Evolutionary conservation across 2,888 invertebrate species (phyloP).

Genomic region (Drosophila nr. perissopoda): DNA sequence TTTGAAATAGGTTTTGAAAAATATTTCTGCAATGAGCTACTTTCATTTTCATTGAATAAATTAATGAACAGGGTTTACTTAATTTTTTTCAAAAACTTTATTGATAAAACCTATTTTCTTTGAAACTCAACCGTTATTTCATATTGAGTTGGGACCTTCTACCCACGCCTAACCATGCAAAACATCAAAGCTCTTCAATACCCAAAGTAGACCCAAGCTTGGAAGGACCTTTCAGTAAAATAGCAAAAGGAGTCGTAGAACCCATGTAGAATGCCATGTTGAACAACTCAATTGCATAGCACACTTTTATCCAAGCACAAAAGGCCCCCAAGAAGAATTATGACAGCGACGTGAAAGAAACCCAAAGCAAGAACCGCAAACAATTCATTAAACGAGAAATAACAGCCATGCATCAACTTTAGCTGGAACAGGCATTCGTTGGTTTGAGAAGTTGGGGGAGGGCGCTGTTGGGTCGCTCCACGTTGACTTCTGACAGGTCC

Average conservation of each 20-base stretch:
- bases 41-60: background rate
- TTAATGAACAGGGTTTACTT: background rate
- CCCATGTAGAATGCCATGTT: slow-evolving; percentile 74
- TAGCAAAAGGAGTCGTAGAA: slow-evolving; percentile 10
- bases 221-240: slow-evolving; percentile 8
- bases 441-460: background rate
- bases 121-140: background rate
- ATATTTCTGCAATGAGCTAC: background rate
- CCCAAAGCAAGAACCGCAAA: slow-evolving; percentile 68
- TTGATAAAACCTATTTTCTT: background rate
- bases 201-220: slow-evolving; percentile 17
- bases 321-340: slow-evolving; percentile 54
- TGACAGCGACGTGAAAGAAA: slow-evolving; percentile 37
- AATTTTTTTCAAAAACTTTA: background rate
- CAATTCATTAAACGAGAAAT: slow-evolving; percentile 80
- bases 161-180: slow-evolving; percentile 5
- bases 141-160: background rate
- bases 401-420: slow-evolving; percentile 67
- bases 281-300: slow-evolving; percentile 74
- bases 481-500: slow-evolving; percentile 66
- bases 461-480: slow-evolving; percentile 22
- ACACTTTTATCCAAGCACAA: slow-evolving; percentile 54
- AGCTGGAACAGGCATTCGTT: slow-evolving; percentile 28
- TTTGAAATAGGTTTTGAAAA: background rate
- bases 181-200: slow-evolving; percentile 41